These are phyloP conservation scores for Phaethon lepturus DNA, from an alignment of 2,113 vertebrate species.

Conservation along the genomic window DNA sequence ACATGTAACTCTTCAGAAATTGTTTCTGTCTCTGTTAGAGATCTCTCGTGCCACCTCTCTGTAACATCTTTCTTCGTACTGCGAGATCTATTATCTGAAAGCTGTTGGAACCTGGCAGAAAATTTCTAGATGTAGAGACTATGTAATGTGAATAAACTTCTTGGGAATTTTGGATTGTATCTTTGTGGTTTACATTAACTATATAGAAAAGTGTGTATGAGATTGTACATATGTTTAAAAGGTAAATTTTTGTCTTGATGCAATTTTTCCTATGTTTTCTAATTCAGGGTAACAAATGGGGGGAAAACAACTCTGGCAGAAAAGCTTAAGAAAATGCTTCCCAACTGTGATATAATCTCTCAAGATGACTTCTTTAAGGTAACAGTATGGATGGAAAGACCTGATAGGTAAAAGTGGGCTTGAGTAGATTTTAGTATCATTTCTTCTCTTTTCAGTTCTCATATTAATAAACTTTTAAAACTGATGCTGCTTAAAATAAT, in stretches of 20 bases:
- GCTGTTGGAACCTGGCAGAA: background rate
- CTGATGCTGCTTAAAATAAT: background rate
- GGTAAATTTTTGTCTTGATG: background rate
- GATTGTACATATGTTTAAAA: background rate
- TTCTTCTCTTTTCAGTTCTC: background rate
- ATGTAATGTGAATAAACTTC: background rate
- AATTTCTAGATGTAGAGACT: background rate
- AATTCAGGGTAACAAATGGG: constrained; percentile 89
- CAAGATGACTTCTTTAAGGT: constrained; percentile 97
- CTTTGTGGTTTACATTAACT: background rate
- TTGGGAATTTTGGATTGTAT: background rate
- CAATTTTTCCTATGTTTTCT: background rate
- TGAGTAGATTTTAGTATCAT: background rate
- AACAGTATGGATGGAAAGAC: background rate
- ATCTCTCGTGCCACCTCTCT: background rate
- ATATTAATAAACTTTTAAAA: background rate
- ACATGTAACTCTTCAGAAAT: background rate
- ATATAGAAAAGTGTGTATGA: background rate
- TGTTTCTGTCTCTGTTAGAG: background rate
- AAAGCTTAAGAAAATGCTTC: constrained; percentile 81
- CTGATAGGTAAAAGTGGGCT: background rate
- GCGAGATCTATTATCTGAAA: background rate
- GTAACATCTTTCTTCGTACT: background rate
- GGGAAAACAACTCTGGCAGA: constrained; percentile 90
- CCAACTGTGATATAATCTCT: constrained; percentile 85